These are phyloP conservation scores for Pyrocoelia pectoralis DNA, from an alignment of 2,888 invertebrate genomes.

Conservation along the genomic window DNA sequence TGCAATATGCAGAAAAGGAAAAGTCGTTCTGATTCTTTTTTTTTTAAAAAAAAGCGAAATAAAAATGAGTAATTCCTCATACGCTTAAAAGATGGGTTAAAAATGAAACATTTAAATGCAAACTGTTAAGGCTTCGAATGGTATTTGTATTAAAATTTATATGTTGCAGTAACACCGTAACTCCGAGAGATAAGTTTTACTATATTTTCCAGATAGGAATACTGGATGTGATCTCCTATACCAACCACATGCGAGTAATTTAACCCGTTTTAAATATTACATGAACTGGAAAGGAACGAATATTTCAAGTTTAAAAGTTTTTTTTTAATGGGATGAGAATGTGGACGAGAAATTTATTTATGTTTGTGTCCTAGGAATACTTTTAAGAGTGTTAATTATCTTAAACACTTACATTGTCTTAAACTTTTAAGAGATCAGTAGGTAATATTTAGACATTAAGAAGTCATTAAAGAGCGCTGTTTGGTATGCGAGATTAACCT, in stretches of 20 bases:
- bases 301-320: conserved; percentile 48
- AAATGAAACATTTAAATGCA: conserved; percentile 30
- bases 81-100: neutral
- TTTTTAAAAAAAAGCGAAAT: too few relatives aligned
- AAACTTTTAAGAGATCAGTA: too few relatives aligned
- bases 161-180: conserved; percentile 18
- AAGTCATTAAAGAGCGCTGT: too few relatives aligned
- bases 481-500: too few relatives aligned
- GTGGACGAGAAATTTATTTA: too few relatives aligned
- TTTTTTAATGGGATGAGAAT: too few relatives aligned
- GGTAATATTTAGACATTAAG: too few relatives aligned
- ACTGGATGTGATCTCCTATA: conserved; percentile 39
- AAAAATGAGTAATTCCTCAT: neutral
- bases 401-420: too few relatives aligned
- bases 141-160: conserved; percentile 24
- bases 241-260: conserved; percentile 40
- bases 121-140: conserved; percentile 16
- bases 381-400: too few relatives aligned
- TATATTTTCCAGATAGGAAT: conserved; percentile 28
- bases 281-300: conserved; percentile 47
- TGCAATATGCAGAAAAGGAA: too few relatives aligned
- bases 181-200: conserved; percentile 24
- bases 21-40: too few relatives aligned
- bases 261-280: conserved; percentile 52
- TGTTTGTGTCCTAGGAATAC: too few relatives aligned